phyloP scores from a whole-genome alignment of 2,888 invertebrate genomes.

The Epinotia nisella region DNA sequence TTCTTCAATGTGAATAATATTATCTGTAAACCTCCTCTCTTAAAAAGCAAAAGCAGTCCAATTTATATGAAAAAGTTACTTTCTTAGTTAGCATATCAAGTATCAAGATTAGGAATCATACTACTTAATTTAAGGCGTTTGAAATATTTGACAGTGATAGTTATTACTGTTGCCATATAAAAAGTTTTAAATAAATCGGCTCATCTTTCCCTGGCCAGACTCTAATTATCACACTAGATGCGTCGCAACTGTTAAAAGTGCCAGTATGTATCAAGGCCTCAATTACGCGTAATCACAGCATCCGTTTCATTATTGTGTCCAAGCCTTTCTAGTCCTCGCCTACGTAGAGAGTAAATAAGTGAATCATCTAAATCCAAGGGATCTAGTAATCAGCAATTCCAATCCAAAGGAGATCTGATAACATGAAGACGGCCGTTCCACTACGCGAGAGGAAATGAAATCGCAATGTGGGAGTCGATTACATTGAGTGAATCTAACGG shows the following conservation, averaged over 20 bases:
- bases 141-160: too few relatives aligned
- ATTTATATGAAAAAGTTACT: too few relatives aligned
- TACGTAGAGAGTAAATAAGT: slow-evolving; percentile 49
- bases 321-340: slow-evolving; percentile 5
- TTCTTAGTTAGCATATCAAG: too few relatives aligned
- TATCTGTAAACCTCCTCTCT: too few relatives aligned
- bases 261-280: slow-evolving; percentile 12
- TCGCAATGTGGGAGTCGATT: slow-evolving; percentile 46
- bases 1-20: too few relatives aligned
- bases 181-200: too few relatives aligned
- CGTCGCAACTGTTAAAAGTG: slow-evolving; percentile 9
- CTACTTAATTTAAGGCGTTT: too few relatives aligned
- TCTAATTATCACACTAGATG: slow-evolving; percentile 7
- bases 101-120: too few relatives aligned
- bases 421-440: slow-evolving; percentile 48
- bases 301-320: slow-evolving; percentile 23
- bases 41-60: too few relatives aligned
- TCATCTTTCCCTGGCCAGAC: too few relatives aligned
- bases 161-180: too few relatives aligned
- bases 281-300: slow-evolving; percentile 29
- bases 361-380: slow-evolving; percentile 54
- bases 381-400: slow-evolving; percentile 52
- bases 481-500: slow-evolving; percentile 46
- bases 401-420: slow-evolving; percentile 55
- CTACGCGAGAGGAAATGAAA: slow-evolving; percentile 50